Base-by-base conservation (phyloP, 2,888 invertebrate genomes). In the Meteorus colon region DNA sequence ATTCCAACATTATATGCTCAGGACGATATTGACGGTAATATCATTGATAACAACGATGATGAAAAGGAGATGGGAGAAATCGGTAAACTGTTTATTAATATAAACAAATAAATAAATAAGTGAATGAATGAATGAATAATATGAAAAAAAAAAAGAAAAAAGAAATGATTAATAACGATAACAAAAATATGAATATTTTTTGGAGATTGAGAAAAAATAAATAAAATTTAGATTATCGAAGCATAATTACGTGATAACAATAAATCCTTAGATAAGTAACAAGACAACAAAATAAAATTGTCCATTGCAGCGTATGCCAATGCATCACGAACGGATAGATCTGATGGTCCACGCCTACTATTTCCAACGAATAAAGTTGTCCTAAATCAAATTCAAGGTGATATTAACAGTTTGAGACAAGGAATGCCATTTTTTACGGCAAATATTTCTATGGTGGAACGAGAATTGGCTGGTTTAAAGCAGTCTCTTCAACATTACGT, bases 11-110 rank as follows among this genome's bases (percentile, higher is more conserved):
- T 12, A 29, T 16, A 62, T 29, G 27, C 62, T 12, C n/a, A 12
- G 31, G 5, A 14, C 8, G 6, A 62, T 55, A 0, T 19, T 55
- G 55, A 55, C n/a, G 12, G 1, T 5, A 29, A 29, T 31, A 14
- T 29, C 4, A 29, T n/a, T 29, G 59, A 27, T 14, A 60, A 12
- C 62, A 62, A 62, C 27, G 31, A 62, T 62, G 31, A 31, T 4
- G 6, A 31, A 62, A 29, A 5, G 55, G 19, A 62, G 4, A 29
- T n/a, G 14, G 31, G 14, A 16, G 27, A 14, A 14, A 14, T 10
- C 16, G 62, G 62, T 62, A 62, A 62, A 55, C n/a, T 55, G n/a
- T 55, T 62, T 62, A 31, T 62, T n/a, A 29, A 62, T 29, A 29
- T 16, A 31, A 29, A 31, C 4, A 31, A 24, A 27, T 27, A 24